phyloP scores from a whole-genome alignment of 2,113 vertebrate species.

The Hucho hucho region DNA sequence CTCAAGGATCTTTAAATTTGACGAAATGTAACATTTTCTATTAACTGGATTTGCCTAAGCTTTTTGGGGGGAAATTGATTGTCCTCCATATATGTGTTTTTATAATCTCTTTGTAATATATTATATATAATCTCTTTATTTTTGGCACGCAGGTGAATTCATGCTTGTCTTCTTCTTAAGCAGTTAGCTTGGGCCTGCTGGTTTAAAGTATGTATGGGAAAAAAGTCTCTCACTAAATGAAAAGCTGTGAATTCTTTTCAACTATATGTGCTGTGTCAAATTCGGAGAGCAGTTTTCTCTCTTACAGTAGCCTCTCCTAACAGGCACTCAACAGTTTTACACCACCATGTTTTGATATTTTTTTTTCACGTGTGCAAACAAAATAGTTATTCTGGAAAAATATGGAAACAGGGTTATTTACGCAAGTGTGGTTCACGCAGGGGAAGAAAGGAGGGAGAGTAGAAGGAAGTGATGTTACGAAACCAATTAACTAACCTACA shows the following conservation, averaged over 20 bases:
- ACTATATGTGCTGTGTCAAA: slow-evolving; percentile 1
- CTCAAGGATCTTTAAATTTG: slow-evolving; percentile 22
- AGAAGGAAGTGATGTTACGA: too few relatives aligned
- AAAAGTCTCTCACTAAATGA: slow-evolving; percentile 1
- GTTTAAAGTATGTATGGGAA: slow-evolving; percentile 28
- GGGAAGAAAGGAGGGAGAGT: neutral
- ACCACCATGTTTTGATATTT: neutral
- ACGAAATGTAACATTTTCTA: neutral
- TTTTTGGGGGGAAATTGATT: neutral
- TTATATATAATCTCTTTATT: too few relatives aligned
- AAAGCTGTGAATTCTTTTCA: slow-evolving; percentile 20
- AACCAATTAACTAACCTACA: too few relatives aligned
- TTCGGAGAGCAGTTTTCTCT: neutral
- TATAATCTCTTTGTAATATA: neutral
- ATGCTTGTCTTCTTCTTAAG: slow-evolving; percentile 17
- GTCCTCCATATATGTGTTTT: neutral
- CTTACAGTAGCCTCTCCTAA: neutral
- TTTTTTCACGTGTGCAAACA: too few relatives aligned
- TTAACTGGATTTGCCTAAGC: slow-evolving; percentile 7
- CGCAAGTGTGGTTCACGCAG: slow-evolving; percentile 10
- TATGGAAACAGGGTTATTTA: neutral
- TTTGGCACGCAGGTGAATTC: neutral
- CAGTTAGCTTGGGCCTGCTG: neutral
- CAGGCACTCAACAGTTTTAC: neutral
- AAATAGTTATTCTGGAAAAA: neutral